phyloP scores from a whole-genome alignment of 2,888 invertebrate species.

The Spicauda simplicius region DNA sequence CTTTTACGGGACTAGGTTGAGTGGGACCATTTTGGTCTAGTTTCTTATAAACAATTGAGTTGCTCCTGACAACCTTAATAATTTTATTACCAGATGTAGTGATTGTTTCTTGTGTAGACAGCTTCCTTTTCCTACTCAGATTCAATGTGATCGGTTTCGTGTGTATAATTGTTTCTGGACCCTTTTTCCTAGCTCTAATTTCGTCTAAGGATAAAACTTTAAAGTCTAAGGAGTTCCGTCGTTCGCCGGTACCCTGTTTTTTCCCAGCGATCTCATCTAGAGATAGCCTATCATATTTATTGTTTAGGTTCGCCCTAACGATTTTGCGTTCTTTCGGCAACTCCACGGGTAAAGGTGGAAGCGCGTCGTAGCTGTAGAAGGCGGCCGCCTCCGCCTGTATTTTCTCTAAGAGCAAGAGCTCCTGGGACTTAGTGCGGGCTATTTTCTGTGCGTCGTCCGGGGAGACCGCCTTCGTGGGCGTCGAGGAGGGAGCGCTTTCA shows the following conservation, averaged over 20 bases:
- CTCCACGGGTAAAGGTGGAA: conserved; percentile 48
- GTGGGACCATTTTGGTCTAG: conserved; percentile 58
- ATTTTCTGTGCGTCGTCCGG: conserved; percentile 59
- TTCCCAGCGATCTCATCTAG: conserved; percentile 80
- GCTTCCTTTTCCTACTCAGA: conserved; percentile 68
- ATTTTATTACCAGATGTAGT: conserved; percentile 75
- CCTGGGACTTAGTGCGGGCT: conserved; percentile 86
- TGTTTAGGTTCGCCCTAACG: conserved; percentile 57
- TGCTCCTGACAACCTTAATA: conserved; percentile 76
- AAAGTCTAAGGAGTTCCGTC: conserved; percentile 67
- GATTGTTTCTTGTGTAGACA: conserved; percentile 72
- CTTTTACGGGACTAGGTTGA: conserved; percentile 50
- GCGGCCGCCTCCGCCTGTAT: conserved; percentile 90
- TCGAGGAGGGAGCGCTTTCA: conserved; percentile 88
- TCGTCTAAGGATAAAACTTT: conserved; percentile 81
- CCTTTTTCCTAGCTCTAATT: conserved; percentile 72
- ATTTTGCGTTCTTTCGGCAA: conserved; percentile 58
- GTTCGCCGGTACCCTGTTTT: conserved; percentile 56
- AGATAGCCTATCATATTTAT: conserved; percentile 77
- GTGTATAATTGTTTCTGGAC: conserved; percentile 51
- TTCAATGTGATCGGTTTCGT: conserved; percentile 66
- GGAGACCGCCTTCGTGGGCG: conserved; percentile 80
- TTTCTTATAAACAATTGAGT: conserved; percentile 77
- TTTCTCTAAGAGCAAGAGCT: conserved; percentile 88
- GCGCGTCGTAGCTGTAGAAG: conserved; percentile 87